Evolutionary conservation across 1,140 invertebrate genomes (phyloP).

Genomic region (Potamilus streckersoni): DNA sequence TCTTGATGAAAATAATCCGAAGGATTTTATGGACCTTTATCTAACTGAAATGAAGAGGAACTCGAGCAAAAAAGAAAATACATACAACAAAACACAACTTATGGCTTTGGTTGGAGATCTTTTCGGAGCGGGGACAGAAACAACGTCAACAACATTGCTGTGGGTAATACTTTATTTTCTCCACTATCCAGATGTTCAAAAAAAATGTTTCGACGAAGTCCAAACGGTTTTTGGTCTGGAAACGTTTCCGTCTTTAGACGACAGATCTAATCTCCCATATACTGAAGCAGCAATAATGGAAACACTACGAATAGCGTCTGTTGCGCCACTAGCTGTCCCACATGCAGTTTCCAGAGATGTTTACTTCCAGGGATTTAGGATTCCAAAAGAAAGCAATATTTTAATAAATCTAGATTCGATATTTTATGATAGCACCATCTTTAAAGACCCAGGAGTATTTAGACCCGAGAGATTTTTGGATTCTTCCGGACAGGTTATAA

Average conservation of each 20-base stretch:
- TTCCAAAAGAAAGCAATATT: slow-evolving; percentile 22
- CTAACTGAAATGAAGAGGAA: slow-evolving; percentile 31
- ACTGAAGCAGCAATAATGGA: slow-evolving; percentile 42
- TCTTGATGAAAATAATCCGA: slow-evolving; percentile 17
- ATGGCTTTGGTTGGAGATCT: slow-evolving; percentile 74
- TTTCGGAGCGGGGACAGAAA: slow-evolving; percentile 92
- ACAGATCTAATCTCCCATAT: slow-evolving; percentile 26
- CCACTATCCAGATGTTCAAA: slow-evolving; percentile 73
- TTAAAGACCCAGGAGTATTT: slow-evolving; percentile 23
- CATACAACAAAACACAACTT: slow-evolving; percentile 25
- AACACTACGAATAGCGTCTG: slow-evolving; percentile 31
- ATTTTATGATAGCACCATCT: slow-evolving; percentile 13
- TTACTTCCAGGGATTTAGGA: slow-evolving; percentile 33
- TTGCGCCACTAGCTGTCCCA: slow-evolving; percentile 62
- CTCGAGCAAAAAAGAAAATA: slow-evolving; percentile 1
- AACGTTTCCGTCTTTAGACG: slow-evolving; percentile 11
- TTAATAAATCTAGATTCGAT: slow-evolving; percentile 24
- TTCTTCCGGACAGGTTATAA: not conserved
- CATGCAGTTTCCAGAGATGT: slow-evolving; percentile 54
- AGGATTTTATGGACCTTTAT: slow-evolving; percentile 35
- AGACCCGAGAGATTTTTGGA: slow-evolving; percentile 31
- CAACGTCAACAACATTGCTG: slow-evolving; percentile 54
- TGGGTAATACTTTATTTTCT: no score
- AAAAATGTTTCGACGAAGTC: slow-evolving; percentile 86
- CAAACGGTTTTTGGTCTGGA: slow-evolving; percentile 69